These are phyloP conservation scores for Hetaerina americana DNA, from an alignment of 1,140 invertebrate species.

Conservation along the genomic window DNA sequence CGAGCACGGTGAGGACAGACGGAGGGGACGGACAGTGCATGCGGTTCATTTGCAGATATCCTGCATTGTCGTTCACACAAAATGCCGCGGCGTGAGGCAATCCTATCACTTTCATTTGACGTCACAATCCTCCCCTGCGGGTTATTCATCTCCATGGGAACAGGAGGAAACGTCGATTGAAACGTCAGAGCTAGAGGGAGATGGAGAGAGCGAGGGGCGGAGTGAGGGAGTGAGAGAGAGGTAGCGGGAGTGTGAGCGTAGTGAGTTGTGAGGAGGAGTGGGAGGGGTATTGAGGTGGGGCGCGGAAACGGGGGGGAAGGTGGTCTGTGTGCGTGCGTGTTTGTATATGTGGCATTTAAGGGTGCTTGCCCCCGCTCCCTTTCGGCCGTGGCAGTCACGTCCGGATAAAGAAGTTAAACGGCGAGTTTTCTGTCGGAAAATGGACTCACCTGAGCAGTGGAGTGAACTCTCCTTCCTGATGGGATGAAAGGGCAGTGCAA, in stretches of 20 bases:
- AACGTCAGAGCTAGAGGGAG: neutral
- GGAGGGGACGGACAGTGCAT: no score
- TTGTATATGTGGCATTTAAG: no score
- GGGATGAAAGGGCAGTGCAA: neutral
- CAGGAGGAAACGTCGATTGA: neutral
- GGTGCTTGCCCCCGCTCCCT: neutral
- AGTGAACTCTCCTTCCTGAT: neutral
- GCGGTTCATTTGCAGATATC: no score
- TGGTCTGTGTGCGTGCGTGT: no score
- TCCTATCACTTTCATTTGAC: no score
- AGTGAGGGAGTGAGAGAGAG: neutral
- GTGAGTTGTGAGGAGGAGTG: no score
- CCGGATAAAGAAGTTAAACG: neutral
- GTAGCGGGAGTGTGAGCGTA: neutral
- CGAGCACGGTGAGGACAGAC: no score
- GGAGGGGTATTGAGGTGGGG: no score
- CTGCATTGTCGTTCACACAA: no score
- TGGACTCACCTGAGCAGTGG: neutral
- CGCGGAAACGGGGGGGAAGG: no score
- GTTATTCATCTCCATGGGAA: neutral
- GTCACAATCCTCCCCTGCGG: neutral
- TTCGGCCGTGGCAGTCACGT: neutral
- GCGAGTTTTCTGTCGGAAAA: neutral
- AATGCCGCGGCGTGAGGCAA: no score
- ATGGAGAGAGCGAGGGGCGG: neutral